A percentile compares a stretch with the other conserved stretches of the same genome.
phyloP scores from a whole-genome alignment of 2,888 invertebrate genomes.

The Drosophila conformis region DNA sequence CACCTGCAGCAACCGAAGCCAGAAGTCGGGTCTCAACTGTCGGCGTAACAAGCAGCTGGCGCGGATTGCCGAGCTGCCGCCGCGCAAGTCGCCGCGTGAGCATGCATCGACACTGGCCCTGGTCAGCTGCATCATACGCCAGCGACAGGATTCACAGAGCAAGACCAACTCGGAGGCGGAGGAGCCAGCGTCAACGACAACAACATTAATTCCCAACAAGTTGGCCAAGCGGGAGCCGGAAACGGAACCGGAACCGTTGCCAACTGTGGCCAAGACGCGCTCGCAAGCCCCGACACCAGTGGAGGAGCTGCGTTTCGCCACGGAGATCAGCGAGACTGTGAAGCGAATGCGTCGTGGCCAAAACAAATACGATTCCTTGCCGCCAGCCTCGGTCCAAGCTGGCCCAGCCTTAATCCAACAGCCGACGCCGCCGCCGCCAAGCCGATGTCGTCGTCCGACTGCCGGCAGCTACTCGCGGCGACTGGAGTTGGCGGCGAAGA shows the following conservation, averaged over 20 bases:
- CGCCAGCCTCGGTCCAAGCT: slow-evolving; percentile 33
- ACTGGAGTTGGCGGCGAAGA: slow-evolving; percentile 26
- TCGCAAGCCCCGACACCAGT: slow-evolving; percentile 79
- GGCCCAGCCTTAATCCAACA: slow-evolving; percentile 41
- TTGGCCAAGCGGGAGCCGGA: slow-evolving; percentile 33
- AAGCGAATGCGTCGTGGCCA: slow-evolving; percentile 84
- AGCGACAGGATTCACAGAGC: slow-evolving; percentile 82
- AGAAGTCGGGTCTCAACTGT: slow-evolving; percentile 62
- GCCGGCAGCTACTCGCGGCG: slow-evolving; percentile 47
- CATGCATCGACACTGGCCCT: slow-evolving; percentile 95
- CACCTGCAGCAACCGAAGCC: slow-evolving; percentile 71
- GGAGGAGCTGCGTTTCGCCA: slow-evolving; percentile 82
- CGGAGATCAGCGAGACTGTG: slow-evolving; percentile 84
- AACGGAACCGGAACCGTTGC: slow-evolving; percentile 22
- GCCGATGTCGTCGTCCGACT: slow-evolving; percentile 55
- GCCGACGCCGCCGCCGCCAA: slow-evolving; percentile 14
- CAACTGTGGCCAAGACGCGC: slow-evolving; percentile 65
- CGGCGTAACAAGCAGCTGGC: slow-evolving; percentile 79
- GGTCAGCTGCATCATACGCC: slow-evolving; percentile 88
- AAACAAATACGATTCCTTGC: slow-evolving; percentile 81
- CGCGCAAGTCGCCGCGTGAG: slow-evolving; percentile 94
- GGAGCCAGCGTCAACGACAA: slow-evolving; percentile 61
- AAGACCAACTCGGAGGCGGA: slow-evolving; percentile 82
- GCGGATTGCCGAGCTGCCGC: slow-evolving; percentile 84
- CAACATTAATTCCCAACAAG: slow-evolving; percentile 6